Evolutionary conservation across 2,888 invertebrate genomes (phyloP), one percentile per base, ranked within the genome.

Genomic region (Drosophila greeni): DNA sequence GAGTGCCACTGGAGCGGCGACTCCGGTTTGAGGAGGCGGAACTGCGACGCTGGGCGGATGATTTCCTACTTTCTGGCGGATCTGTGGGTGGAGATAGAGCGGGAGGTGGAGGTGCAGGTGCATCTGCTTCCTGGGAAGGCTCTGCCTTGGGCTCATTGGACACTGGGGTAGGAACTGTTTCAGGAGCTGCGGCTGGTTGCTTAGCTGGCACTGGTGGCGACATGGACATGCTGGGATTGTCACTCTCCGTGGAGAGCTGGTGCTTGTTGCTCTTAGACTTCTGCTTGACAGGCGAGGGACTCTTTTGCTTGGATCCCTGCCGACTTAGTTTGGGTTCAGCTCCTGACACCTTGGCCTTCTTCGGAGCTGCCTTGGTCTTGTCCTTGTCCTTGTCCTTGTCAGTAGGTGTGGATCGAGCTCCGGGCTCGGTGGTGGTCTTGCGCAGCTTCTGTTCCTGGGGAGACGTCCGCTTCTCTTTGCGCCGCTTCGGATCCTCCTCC

Each of bases 291-390:
- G 86, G 77, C 1, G 75, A 75, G 0, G 79, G 80, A n/a, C 45
- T 83, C 51, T 85, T 85, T 8, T 79, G 80, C 47, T 82, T 84
- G 12, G 84, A 82, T 12, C 52, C 33, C 37, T 82, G 85, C 0
- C 59, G 37, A 26, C 37, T 62, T 2, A 64, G 33, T 31, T 70
- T 77, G 2, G 65, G 7, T 14, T 62, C 62, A 8, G 33, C 43
- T 43, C 18, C 18, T 18, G 24, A 2, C 5, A 29, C n/a, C 31
- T 76, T 84, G 7, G 20, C 8, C 8, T 69, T 76, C 5, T 42
- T 45, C 4, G 73, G 71, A 0, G 61, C 47, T 3, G 49, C 14
- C 34, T 82, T 84, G 6, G 59, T 51, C 56, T 75, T 72, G 0
- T 64, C 16, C 26, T 82, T 84, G 4, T 61, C 54, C 26, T 82